These are phyloP conservation scores for Episyrphus balteatus DNA, from an alignment of 1,140 invertebrate genomes.

Conservation along the genomic window DNA sequence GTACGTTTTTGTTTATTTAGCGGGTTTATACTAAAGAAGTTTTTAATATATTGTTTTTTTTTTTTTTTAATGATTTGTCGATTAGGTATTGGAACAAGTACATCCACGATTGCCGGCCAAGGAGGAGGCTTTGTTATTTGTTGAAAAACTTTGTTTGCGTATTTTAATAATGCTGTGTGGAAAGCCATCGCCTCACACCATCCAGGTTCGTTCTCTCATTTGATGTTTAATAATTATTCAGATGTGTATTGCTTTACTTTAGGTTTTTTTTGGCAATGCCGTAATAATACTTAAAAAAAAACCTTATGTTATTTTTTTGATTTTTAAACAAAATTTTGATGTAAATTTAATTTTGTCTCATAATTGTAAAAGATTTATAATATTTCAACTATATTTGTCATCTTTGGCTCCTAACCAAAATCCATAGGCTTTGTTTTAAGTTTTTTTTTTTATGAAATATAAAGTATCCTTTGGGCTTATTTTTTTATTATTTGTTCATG, in stretches of 20 bases:
- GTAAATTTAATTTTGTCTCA: too few species aligned
- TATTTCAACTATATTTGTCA: too few species aligned
- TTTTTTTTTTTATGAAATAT: too few species aligned
- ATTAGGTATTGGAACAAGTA: conserved; percentile 80
- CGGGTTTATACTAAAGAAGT: not conserved
- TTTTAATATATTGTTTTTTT: not conserved
- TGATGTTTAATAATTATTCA: not conserved
- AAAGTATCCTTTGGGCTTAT: too few species aligned
- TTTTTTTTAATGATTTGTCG: not conserved
- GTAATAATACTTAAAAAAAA: not conserved
- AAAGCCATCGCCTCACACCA: conserved; percentile 66
- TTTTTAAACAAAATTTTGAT: too few species aligned
- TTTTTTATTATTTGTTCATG: too few species aligned
- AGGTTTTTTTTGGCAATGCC: not conserved
- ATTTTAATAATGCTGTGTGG: conserved; percentile 80
- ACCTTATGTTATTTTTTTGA: too few species aligned
- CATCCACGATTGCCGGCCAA: conserved; percentile 76
- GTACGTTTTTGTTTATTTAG: conserved; percentile 32
- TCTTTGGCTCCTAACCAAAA: too few species aligned
- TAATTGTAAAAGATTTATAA: too few species aligned
- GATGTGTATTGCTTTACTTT: not conserved
- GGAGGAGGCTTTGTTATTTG: conserved; percentile 85
- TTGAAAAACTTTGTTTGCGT: conserved; percentile 82
- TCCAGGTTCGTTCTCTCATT: conserved; percentile 39
- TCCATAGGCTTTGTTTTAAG: too few species aligned